Percentiles rank a stretch among this genome's conserved stretches.
Evolutionary conservation across 2,888 invertebrate genomes (phyloP).

Genomic region (Sphaeridia pumilis): DNA sequence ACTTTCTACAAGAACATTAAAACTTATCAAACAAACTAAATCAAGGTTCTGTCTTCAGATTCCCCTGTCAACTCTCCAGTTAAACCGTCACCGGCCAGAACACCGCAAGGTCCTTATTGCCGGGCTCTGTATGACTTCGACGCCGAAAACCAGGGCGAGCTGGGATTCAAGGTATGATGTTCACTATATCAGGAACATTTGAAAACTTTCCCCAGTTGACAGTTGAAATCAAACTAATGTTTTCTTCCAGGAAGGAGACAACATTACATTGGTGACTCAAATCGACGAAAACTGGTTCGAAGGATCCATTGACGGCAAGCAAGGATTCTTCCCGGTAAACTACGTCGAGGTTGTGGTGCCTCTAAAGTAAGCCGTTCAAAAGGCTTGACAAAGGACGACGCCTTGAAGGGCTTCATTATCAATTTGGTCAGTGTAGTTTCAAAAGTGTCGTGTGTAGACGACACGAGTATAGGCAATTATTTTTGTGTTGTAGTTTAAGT

Average conservation of each 20-base stretch:
- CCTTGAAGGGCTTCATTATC: too few species aligned
- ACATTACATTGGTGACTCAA: constrained; percentile 79
- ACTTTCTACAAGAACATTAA: neutral
- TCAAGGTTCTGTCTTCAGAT: neutral
- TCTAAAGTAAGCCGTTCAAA: too few species aligned
- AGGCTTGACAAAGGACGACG: too few species aligned
- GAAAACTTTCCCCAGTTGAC: neutral
- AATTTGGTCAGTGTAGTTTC: too few species aligned
- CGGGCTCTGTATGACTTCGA: constrained; percentile 97
- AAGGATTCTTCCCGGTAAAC: constrained; percentile 94
- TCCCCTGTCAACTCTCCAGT: constrained; percentile 11
- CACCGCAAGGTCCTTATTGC: constrained; percentile 54
- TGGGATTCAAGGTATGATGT: constrained; percentile 72
- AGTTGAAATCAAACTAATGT: neutral
- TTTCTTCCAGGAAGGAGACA: constrained; percentile 68
- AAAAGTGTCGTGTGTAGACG: too few species aligned
- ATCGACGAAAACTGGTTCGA: constrained; percentile 99
- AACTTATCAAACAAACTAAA: neutral
- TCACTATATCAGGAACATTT: neutral
- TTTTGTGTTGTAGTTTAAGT: too few species aligned
- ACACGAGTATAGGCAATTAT: too few species aligned
- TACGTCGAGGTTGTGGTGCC: constrained; percentile 92
- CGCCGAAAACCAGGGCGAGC: constrained; percentile 94
- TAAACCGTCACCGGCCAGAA: constrained; percentile 7
- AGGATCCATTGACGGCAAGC: constrained; percentile 78